Evolutionary conservation across 2,888 invertebrate species (phyloP).

Genomic region (Cosmia trapezina): DNA sequence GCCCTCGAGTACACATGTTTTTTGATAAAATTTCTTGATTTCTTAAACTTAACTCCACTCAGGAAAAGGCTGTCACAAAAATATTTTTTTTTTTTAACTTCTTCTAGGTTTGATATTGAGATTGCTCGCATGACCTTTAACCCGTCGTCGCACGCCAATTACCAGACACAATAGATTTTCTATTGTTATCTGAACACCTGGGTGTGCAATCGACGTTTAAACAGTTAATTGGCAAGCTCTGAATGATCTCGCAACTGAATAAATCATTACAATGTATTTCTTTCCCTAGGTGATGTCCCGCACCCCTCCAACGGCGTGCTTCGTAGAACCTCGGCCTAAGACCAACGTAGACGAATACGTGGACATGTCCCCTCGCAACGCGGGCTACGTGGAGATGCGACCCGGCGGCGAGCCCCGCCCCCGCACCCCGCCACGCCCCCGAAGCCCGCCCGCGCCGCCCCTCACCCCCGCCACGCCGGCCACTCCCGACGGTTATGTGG

Average conservation of each 20-base stretch:
- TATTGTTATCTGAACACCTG: no score
- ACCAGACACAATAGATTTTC: no score
- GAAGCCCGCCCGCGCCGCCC: slow-evolving; percentile 30
- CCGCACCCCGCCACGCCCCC: slow-evolving; percentile 49
- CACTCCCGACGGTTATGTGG: slow-evolving; percentile 87
- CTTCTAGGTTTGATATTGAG: neutral
- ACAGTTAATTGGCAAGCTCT: neutral
- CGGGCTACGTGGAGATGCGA: slow-evolving; percentile 92
- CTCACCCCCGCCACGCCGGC: slow-evolving; percentile 32
- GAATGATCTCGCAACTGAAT: neutral
- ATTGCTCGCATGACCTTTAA: neutral
- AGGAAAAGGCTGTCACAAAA: neutral
- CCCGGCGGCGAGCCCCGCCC: slow-evolving; percentile 75
- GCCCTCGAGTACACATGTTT: no score
- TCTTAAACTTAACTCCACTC: neutral
- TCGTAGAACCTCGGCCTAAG: slow-evolving; percentile 69
- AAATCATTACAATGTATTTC: neutral
- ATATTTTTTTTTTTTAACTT: neutral
- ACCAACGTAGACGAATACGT: slow-evolving; percentile 85
- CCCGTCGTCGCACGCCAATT: no score
- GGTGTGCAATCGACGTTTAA: no score
- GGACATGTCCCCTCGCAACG: slow-evolving; percentile 86
- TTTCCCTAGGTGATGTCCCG: slow-evolving; percentile 70
- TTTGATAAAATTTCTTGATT: neutral
- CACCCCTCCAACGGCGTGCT: slow-evolving; percentile 77